These are phyloP conservation scores for Fissipunctia ypsillon DNA, from an alignment of 2,888 invertebrate species.

Conservation along the genomic window DNA sequence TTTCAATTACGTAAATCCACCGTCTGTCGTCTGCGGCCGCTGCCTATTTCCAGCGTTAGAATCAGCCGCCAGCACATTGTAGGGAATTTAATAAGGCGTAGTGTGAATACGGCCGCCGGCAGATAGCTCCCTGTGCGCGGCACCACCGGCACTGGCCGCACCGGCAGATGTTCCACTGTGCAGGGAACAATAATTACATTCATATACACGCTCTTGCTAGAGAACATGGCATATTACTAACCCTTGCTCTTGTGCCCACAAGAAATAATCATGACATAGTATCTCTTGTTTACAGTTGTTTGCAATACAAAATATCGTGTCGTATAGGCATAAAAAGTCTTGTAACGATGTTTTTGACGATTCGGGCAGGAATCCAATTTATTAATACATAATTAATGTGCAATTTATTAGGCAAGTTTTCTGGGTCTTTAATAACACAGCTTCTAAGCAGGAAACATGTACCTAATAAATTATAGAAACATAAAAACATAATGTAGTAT, in stretches of 20 bases:
- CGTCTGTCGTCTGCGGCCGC: constrained; percentile 3
- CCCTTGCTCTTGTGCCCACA: not conserved
- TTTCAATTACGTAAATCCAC: constrained; percentile 40
- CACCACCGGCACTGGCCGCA: not conserved
- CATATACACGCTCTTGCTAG: not conserved
- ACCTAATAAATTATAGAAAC: constrained; percentile 23
- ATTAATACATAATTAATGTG: not conserved
- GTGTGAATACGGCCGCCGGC: not conserved
- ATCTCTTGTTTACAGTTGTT: not conserved
- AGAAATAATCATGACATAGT: not conserved
- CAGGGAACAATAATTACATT: not conserved
- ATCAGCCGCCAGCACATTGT: constrained; percentile 12
- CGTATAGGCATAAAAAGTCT: not conserved
- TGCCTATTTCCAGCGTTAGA: not conserved
- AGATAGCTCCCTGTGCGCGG: not conserved
- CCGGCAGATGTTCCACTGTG: not conserved
- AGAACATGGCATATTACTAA: not conserved
- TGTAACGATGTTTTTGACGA: not conserved
- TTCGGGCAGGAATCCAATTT: not conserved
- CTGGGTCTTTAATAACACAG: not conserved
- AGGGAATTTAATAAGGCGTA: constrained; percentile 41
- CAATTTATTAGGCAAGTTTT: not conserved
- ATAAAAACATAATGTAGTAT: constrained; percentile 7
- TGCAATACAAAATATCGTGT: not conserved
- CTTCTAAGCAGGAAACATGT: not conserved